Evolutionary conservation across 2,797 vertebrate genomes (phyloP).

Genomic region (Oryzias sinensis): DNA sequence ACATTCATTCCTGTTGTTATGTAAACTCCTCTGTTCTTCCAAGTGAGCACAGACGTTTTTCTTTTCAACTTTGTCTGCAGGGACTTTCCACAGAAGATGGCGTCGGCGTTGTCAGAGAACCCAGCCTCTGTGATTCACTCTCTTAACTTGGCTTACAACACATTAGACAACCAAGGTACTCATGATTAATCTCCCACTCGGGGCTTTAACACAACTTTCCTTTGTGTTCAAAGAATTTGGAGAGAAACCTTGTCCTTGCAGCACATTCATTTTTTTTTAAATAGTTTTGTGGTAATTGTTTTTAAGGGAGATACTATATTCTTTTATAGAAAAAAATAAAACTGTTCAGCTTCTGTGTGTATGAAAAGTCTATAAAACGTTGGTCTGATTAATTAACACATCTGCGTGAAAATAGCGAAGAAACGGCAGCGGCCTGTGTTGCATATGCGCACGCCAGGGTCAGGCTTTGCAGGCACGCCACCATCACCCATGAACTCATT

Average conservation of each 20-base stretch:
- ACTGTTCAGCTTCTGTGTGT: neutral
- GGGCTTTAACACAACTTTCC: conserved; percentile 28
- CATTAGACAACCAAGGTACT: conserved; percentile 90
- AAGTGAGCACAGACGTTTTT: conserved; percentile 10
- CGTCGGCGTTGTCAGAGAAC: conserved; percentile 87
- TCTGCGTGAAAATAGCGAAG: neutral
- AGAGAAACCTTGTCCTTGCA: conserved; percentile 32
- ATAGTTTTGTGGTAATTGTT: neutral
- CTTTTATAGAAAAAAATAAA: neutral
- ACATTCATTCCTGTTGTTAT: no score
- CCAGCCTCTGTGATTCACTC: conserved; percentile 86
- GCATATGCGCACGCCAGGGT: conserved; percentile 4
- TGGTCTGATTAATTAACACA: neutral
- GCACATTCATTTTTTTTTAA: conserved; percentile 12
- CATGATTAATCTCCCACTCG: conserved; percentile 16
- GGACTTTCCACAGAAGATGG: conserved; percentile 91
- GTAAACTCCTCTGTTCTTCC: no score
- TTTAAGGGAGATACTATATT: conserved; percentile 19
- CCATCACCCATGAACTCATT: conserved; percentile 46
- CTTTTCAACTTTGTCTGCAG: conserved; percentile 56
- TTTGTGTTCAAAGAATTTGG: conserved; percentile 41
- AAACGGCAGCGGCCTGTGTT: neutral
- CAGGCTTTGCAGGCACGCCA: conserved; percentile 28
- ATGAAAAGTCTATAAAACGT: neutral
- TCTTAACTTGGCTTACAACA: conserved; percentile 89